Evolutionary conservation across 2,888 invertebrate species (phyloP), one percentile per base, ranked within the genome.

Genomic region (Athripsodes cinereus): DNA sequence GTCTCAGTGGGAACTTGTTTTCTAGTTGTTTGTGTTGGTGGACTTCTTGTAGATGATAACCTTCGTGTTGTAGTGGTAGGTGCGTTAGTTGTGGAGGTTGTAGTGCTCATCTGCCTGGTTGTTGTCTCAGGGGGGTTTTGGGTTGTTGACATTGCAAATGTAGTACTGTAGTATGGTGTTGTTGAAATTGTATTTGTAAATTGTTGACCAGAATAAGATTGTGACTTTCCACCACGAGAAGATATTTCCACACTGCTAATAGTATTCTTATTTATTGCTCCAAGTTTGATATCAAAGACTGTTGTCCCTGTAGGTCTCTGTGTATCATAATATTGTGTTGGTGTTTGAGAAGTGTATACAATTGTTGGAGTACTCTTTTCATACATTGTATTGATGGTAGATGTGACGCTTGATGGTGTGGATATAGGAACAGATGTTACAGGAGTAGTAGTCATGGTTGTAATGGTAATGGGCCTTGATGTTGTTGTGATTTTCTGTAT

Each of bases 401-500:
- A 8, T 40, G 40, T 3, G 2, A 40, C 40, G 10, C 35, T 52
- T 48, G 48, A 21, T 11, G 22, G 22, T 52, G 44, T 18, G 18
- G 40, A 8, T 13, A 16, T 13, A 8, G 5, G 40, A 40, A 50
- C 13, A 5, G 31, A 21, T 22, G 19, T 55, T n/a, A 22, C 40
- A n/a, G 40, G 13, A 44, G 34, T 19, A 31, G 34, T 8, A 13
- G 49, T 11, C 0, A 40, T 34, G 5, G 55, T 50, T 53, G 46
- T 18, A 2, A 22, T n/a, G 34, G 22, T 16, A 49, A 10, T 20
- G 10, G 26, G 21, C 22, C 65, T 71, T 72, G 18, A 56, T 13
- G 66, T 67, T 40, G 72, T 66, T 65, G 72, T 71, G 64, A 72
- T 66, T 65, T 69, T 68, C 67, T 71, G 71, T 64, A 71, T 71